Base-by-base conservation (phyloP, 2,113 vertebrate genomes). In the Oryzias celebensis region DNA sequence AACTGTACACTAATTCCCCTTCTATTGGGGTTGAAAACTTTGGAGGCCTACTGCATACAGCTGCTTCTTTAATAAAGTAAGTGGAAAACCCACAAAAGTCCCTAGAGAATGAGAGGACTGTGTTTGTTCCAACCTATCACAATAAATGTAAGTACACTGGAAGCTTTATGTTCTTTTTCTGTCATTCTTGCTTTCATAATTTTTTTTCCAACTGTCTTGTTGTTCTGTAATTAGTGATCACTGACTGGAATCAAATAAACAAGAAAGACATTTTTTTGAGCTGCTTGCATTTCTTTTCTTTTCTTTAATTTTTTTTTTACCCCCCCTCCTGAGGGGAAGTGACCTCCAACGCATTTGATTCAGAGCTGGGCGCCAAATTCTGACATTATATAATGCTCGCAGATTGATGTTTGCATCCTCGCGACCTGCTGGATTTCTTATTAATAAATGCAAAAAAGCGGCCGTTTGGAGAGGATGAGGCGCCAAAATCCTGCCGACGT, bases 201-300 rank as follows among this genome's bases (percentile, higher is more conserved):
- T 59, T 69, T 56, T 78, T 58, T 71, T 68, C 71, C 62, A 57
- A 73, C 59, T 48, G 78, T 57, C 62, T 60, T 78, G 79, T 85
- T 75, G 79, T 73, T 71, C 52, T 84, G 68, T 86, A 90, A 92
- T 91, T 91, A 87, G 79, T 48, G 74, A 88, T 89, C 79, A 80
- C 72, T 78, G 65, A 80, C 62, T 80, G 56, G 68, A 82, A 71
- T 75, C 51, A 74, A 58, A 65, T 82, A 79, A 82, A 77, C 73
- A 61, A 83, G 73, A 83, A 79, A 71, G 60, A 87, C 85, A 69
- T 77, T 78, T 87, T 88, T 85, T 88, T 85, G 84, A 64, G 23
- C 78, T 49, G 23, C 41, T 66, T 73, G 68, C 28, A 23, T 52
- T 42, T 42, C 44, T 62, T 77, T 62, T 66, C 52, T 48, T 41